phyloP scores from a whole-genome alignment of 2,113 vertebrate species.

The Cichladusa arquata region DNA sequence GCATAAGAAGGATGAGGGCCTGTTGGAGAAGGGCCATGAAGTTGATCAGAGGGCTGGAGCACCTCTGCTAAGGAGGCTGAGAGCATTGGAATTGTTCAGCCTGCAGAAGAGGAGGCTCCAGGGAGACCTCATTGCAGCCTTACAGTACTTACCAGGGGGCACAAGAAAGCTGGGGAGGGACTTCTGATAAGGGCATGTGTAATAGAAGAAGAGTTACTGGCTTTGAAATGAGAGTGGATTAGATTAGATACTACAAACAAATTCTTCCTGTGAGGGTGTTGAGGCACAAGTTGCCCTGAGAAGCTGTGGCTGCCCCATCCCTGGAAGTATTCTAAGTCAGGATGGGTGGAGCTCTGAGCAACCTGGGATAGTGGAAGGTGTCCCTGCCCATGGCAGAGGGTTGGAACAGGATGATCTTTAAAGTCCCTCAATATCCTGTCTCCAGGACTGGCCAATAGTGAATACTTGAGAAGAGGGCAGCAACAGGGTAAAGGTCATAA shows the following conservation, averaged over 20 bases:
- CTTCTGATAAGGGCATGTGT: not conserved
- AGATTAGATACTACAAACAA: not conserved
- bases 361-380: not conserved
- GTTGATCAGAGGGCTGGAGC: not conserved
- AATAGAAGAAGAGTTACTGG: not conserved
- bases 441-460: not conserved
- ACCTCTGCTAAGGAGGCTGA: not conserved
- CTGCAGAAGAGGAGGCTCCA: not conserved
- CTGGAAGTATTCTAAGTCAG: not conserved
- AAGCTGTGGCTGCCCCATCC: not conserved
- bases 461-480: not conserved
- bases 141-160: not conserved
- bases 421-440: not conserved
- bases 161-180: not conserved
- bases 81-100: not conserved
- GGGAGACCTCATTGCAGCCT: not conserved
- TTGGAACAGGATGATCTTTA: not conserved
- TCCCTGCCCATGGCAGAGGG: fast-evolving
- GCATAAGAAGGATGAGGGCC: not conserved
- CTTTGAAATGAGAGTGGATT: not conserved
- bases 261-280: not conserved
- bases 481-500: not conserved
- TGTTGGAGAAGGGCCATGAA: not conserved
- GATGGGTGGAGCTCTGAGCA: not conserved
- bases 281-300: not conserved